These are phyloP conservation scores for Endotricha flammealis DNA, from an alignment of 2,888 invertebrate genomes.

Conservation along the genomic window DNA sequence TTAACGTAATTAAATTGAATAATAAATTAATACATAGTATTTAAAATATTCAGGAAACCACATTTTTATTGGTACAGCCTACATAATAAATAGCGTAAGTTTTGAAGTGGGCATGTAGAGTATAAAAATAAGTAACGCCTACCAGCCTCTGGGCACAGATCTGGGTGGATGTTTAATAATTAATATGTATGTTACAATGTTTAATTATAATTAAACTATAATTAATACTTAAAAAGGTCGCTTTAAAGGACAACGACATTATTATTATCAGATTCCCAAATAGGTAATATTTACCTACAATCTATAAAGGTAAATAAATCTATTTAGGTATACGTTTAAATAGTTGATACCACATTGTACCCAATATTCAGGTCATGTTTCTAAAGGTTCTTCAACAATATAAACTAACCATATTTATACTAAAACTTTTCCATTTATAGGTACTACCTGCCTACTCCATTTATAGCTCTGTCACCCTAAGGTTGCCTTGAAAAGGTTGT, in stretches of 20 bases:
- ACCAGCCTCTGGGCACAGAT: conserved; percentile 1
- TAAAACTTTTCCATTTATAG: no score
- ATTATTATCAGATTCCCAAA: conserved; percentile 4
- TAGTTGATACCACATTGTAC: no score
- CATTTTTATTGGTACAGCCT: background rate
- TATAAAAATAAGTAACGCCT: conserved; percentile 1
- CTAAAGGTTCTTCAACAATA: no score
- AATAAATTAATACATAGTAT: background rate
- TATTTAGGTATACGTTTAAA: no score
- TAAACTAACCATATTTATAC: no score
- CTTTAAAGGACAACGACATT: conserved; percentile 3
- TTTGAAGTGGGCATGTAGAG: background rate
- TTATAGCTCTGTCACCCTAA: no score
- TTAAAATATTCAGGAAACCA: background rate
- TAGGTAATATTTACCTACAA: no score
- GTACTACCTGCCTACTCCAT: no score
- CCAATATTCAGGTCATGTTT: no score
- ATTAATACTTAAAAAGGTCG: conserved; percentile 4
- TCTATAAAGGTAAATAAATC: no score
- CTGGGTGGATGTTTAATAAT: background rate
- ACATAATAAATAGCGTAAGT: background rate
- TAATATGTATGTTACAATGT: background rate
- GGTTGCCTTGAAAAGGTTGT: no score
- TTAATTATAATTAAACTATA: background rate
- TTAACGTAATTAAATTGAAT: no score